Percentiles rank a stretch among this genome's conserved stretches.
These are phyloP conservation scores for Chaetops frenatus DNA, from an alignment of 2,113 vertebrate genomes.

Conservation along the genomic window DNA sequence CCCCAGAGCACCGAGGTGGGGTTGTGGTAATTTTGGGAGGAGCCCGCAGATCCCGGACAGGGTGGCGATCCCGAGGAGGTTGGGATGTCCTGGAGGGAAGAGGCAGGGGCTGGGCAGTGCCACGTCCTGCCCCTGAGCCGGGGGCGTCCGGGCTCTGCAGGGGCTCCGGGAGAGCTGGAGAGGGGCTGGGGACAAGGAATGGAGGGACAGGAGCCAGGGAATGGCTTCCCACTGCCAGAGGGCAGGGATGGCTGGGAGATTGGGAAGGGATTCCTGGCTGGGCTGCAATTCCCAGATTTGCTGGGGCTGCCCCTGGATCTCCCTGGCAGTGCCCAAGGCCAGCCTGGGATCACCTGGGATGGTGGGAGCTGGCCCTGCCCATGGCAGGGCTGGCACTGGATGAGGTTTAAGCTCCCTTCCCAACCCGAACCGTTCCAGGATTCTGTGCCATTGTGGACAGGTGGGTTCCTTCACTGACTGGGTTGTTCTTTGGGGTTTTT, in stretches of 20 bases:
- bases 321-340: background rate
- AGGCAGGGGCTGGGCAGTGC: background rate
- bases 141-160: too few relatives aligned
- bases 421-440: background rate
- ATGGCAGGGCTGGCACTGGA: rapidly evolving
- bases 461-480: background rate
- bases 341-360: background rate
- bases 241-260: rapidly evolving
- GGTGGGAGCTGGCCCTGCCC: background rate
- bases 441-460: background rate
- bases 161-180: too few relatives aligned
- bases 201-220: background rate
- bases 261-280: background rate
- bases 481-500: too few relatives aligned
- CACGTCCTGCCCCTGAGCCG: rapidly evolving
- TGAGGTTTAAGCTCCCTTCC: background rate
- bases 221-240: background rate
- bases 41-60: rapidly evolving
- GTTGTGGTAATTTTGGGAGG: rapidly evolving
- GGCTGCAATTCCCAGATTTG: background rate
- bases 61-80: rapidly evolving
- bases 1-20: rapidly evolving
- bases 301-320: background rate
- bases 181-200: background rate
- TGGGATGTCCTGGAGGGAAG: rapidly evolving